These are phyloP conservation scores for Bergia puertoricense DNA, from an alignment of 92 coral and sea anemone genomes.

Conservation along the genomic window DNA sequence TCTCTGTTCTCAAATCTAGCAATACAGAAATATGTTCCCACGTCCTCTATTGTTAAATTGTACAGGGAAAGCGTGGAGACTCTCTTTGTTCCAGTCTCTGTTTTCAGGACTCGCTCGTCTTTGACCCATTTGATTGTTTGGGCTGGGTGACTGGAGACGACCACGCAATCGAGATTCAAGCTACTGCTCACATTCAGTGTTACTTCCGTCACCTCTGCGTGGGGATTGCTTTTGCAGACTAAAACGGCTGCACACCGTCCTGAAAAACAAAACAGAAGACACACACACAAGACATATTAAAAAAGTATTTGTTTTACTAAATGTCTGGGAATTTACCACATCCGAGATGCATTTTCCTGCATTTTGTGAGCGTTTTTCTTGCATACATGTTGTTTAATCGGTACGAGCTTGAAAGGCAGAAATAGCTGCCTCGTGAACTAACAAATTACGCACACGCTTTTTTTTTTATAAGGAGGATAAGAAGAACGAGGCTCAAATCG, in stretches of 20 bases:
- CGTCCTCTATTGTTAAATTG: background rate
- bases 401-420: too few species aligned
- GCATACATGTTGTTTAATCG: too few species aligned
- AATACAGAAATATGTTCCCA: constrained; percentile 9
- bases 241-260: constrained; percentile 14
- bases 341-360: too few species aligned
- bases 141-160: constrained; percentile 23
- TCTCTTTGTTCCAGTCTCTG: background rate
- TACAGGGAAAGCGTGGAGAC: background rate
- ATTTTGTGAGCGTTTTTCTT: too few species aligned
- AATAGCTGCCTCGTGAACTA: too few species aligned
- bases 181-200: constrained; percentile 5
- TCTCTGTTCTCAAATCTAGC: background rate
- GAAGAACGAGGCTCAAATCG: too few species aligned
- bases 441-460: too few species aligned
- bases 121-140: constrained; percentile 26
- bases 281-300: background rate
- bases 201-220: background rate
- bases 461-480: too few species aligned
- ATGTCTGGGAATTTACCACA: too few species aligned
- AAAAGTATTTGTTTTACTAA: background rate
- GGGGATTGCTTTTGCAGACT: constrained; percentile 8
- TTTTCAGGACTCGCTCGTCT: constrained; percentile 6
- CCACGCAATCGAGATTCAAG: background rate
- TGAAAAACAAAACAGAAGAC: background rate